A percentile compares a stretch with the other conserved stretches of the same genome.
phyloP scores from a whole-genome alignment of 2,888 invertebrate species.

The Quadroppia sp. region DNA sequence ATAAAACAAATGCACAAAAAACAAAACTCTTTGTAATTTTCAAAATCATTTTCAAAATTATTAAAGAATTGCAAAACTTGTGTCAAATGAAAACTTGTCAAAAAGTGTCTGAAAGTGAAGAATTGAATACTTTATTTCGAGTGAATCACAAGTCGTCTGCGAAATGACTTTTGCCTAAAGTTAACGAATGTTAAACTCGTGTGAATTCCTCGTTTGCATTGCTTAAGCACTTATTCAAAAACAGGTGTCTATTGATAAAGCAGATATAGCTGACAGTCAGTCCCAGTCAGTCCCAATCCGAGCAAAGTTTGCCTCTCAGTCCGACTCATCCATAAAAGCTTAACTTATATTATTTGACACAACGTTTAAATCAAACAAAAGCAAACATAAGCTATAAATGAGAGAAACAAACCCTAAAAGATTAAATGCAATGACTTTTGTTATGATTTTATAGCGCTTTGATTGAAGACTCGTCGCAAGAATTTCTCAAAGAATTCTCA shows the following conservation, averaged over 20 bases:
- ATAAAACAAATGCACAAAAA: conserved; percentile 10
- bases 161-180: conserved; percentile 11
- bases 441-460: too few species aligned
- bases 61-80: not conserved
- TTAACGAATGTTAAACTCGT: conserved; percentile 28
- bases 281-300: not conserved
- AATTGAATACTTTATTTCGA: not conserved
- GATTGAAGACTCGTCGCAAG: too few species aligned
- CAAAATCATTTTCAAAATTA: not conserved
- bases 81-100: not conserved
- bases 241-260: conserved; percentile 36
- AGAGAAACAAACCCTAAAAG: conserved; percentile 9
- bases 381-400: conserved; percentile 30
- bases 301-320: conserved; percentile 8
- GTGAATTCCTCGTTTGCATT: conserved; percentile 36
- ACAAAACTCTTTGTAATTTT: not conserved
- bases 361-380: conserved; percentile 24
- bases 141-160: not conserved
- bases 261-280: conserved; percentile 21
- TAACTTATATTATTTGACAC: conserved; percentile 33
- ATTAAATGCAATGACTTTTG: not conserved
- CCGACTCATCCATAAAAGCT: conserved; percentile 36
- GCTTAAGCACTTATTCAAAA: conserved; percentile 23
- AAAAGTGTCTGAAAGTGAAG: not conserved
- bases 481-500: too few species aligned